These are phyloP conservation scores for Spinibarbus caldwelli DNA, from an alignment of 2,797 vertebrate species.

Conservation along the genomic window DNA sequence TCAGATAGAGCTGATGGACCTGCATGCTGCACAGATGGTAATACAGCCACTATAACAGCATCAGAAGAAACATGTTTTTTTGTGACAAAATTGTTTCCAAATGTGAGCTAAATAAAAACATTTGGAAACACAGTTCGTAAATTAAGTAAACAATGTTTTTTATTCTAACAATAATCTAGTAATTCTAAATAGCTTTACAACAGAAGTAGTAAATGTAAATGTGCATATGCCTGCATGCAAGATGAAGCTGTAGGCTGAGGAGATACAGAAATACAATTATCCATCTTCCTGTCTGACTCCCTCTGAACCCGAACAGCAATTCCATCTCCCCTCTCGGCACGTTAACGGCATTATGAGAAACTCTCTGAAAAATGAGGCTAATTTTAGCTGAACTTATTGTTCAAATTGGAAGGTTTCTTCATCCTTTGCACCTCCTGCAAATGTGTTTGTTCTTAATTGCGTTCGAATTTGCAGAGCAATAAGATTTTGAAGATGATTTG, in stretches of 20 bases:
- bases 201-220: constrained; percentile 2
- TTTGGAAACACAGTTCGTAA: background rate
- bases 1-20: constrained; percentile 13
- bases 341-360: constrained; percentile 71
- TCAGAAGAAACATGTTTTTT: background rate
- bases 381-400: constrained; percentile 75
- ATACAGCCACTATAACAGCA: background rate
- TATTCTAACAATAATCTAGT: background rate
- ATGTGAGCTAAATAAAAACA: background rate
- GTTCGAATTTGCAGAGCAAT: constrained; percentile 37
- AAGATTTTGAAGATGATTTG: constrained; percentile 17
- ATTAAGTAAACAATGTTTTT: background rate
- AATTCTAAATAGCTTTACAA: background rate
- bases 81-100: background rate
- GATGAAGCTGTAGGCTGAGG: constrained; percentile 50
- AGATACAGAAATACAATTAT: constrained; percentile 43
- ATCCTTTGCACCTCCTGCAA: constrained; percentile 18
- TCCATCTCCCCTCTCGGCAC: constrained; percentile 45
- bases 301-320: constrained; percentile 44
- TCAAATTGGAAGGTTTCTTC: constrained; percentile 60
- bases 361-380: constrained; percentile 77
- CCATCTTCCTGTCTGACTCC: constrained; percentile 45
- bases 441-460: constrained; percentile 46
- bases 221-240: constrained; percentile 1
- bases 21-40: background rate